Evolutionary conservation across 2,113 vertebrate species (phyloP), one percentile per base, ranked within the genome.

Genomic region (Hemiscyllium ocellatum): DNA sequence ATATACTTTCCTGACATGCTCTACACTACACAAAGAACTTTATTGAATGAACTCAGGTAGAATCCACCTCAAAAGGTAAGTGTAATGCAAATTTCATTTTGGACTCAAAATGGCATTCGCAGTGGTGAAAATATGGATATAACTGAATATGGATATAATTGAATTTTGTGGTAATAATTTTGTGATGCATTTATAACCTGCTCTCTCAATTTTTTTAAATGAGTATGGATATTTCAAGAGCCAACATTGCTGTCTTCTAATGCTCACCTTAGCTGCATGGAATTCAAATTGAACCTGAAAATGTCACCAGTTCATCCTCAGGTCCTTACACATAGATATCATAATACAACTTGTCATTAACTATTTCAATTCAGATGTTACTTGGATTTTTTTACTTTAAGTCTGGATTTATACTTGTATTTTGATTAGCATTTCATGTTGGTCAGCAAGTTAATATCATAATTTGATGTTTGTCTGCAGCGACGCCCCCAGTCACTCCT

Each of bases 231-330:
- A 61, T 65, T 19, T 26, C 61, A 90, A 56, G 26, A 15, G 26
- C 15, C 52, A 65, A 26, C 5, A 90, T 89, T 90, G 87, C 10
- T 26, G n/a, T 61, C 0, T 29, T 90, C 33, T 29, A 52, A 90
- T 15, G 52, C 61, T 90, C 29, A 61, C 29, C 2, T 61, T 90
- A 26, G 52, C 87, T 90, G 52, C 29, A 33, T 29, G 56, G 80
- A 83, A 61, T 90, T 90, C 61, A 90, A 61, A 52, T 29, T 90
- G 87, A 90, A 90, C 61, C 87, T 90, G 50, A 61, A 90, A 90
- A 19, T 5, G 15, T 65, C 2, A 61, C 50, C 52, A 90, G 0
- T 29, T 90, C 61, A 8, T 61, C 29, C 80, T 42, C 80, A 83
- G 17, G 80, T 90, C 52, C 52, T 65, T 29, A 29, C 0, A 26